Conservation (phyloP, 2,888 invertebrate genomes). For the Hofmannophila pseudospretella region DNA sequence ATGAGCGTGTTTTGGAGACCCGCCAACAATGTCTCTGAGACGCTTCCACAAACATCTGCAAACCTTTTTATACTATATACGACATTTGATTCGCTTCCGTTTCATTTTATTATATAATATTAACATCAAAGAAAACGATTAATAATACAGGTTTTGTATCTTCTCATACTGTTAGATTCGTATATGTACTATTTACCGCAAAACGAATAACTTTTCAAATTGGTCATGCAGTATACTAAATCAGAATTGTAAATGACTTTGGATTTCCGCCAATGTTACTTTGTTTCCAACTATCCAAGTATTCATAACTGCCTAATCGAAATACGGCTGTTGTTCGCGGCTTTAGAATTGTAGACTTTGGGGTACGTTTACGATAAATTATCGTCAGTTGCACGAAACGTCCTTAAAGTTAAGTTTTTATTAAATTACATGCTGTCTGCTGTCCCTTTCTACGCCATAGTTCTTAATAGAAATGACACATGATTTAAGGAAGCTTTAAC, state of each 20-base stretch:
- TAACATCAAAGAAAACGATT: no score
- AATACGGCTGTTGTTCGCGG: conserved; percentile 36
- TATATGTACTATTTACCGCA: conserved; percentile 20
- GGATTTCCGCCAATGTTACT: conserved; percentile 67
- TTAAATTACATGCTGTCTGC: no score
- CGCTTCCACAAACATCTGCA: conserved; percentile 43
- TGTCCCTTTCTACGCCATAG: no score
- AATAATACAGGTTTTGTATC: conserved; percentile 26
- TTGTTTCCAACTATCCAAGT: conserved; percentile 51
- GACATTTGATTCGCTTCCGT: conserved; percentile 34
- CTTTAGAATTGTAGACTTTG: conserved; percentile 12
- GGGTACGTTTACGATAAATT: conserved; percentile 24
- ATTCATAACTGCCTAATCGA: conserved; percentile 49
- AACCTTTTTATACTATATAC: conserved; percentile 39
- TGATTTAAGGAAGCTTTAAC: no score
- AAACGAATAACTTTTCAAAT: conserved; percentile 46
- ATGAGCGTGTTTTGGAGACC: conserved; percentile 50
- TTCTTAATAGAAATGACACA: no score
- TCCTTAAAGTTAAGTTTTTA: no score
- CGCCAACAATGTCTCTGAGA: conserved; percentile 44
- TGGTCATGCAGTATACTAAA: conserved; percentile 54
- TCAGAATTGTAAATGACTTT: conserved; percentile 63
- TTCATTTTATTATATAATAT: conserved; percentile 29
- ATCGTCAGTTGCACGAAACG: no score
- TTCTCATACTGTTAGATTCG: conserved; percentile 6